Evolutionary conservation across 2,888 invertebrate species (phyloP), one percentile per base, ranked within the genome.

Genomic region (Leuctra nigra): DNA sequence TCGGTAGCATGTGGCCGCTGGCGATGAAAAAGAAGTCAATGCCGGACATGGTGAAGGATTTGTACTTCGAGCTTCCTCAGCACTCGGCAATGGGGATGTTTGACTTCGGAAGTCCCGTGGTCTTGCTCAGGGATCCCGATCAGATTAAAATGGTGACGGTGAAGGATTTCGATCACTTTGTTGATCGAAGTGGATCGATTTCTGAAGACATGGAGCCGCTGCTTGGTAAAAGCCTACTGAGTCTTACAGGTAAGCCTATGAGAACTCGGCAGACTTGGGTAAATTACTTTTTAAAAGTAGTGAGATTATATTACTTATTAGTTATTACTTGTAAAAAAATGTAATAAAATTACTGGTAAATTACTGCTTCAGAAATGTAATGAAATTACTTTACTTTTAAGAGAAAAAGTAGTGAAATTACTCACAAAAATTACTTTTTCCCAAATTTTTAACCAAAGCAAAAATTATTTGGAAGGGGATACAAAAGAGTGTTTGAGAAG

Each of bases 91-190:
- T 29, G 6, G 79, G 79, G 1, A 64, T 70, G 33, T 78, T 70
- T 58, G 76, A 77, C 62, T 72, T 77, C 23, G 57, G 68, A 0
- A 61, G 59, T 0, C 77, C 77, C 0, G 55, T 73, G 0, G 56
- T 76, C 4, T 59, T 79, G 29, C 68, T 81, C 13, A 69, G 75
- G 1, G 80, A 80, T 64, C 77, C 77, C 0, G 79, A 80, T 39
- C 55, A 80, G 11, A 70, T 79, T 2, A 80, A 78, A 61, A 71
- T 67, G 41, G 73, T 80, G 16, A 73, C 76, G 0, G 72, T 81
- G 1, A 81, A 79, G 62, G 77, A 81, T 60, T 81, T 81, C 36
- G 79, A 80, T 46, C 75, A 75, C 61, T 80, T 80, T 63, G 61
- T 74, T 0, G 77, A 80, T 64, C 77, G 77, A 59, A 69, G 69